Percentiles rank a stretch among this genome's conserved stretches.
These are phyloP conservation scores for Drosophila fungiperda DNA, from an alignment of 2,888 invertebrate genomes.

Conservation along the genomic window DNA sequence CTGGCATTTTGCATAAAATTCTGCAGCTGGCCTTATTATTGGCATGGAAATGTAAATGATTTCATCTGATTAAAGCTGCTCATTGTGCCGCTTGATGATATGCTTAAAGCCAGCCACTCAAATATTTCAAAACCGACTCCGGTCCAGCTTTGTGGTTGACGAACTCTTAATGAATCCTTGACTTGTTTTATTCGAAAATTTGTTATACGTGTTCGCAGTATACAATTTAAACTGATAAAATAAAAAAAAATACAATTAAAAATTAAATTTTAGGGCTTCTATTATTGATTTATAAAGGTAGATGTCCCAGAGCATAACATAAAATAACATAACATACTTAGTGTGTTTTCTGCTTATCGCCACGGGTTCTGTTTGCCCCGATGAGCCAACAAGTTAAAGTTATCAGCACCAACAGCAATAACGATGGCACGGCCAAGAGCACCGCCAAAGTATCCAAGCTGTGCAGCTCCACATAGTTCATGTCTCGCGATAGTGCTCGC, in stretches of 20 bases:
- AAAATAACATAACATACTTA: constrained; percentile 6
- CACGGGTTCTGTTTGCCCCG: constrained; percentile 3
- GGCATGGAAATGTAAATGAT: constrained; percentile 58
- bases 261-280: not conserved
- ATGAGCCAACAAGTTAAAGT: constrained; percentile 12
- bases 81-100: constrained; percentile 4
- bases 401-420: constrained; percentile 4
- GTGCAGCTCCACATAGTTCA: constrained; percentile 67
- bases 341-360: constrained; percentile 43
- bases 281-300: too few relatives aligned
- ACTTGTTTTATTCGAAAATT: not conserved
- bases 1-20: constrained; percentile 37
- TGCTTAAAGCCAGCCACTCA: constrained; percentile 5
- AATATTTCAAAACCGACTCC: constrained; percentile 24
- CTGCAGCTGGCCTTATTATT: constrained; percentile 26
- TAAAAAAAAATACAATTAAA: not conserved
- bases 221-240: not conserved
- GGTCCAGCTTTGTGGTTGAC: constrained; percentile 43
- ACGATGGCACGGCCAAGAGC: constrained; percentile 49
- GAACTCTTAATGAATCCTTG: constrained; percentile 46
- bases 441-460: constrained; percentile 74
- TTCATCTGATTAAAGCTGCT: constrained; percentile 55
- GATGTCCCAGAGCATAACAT: not conserved
- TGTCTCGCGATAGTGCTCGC: constrained; percentile 49
- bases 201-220: not conserved